A percentile compares a stretch with the other conserved stretches of the same genome.
Evolutionary conservation across 2,888 invertebrate genomes (phyloP).

Genomic region (Hermaeophaga mercurialis): DNA sequence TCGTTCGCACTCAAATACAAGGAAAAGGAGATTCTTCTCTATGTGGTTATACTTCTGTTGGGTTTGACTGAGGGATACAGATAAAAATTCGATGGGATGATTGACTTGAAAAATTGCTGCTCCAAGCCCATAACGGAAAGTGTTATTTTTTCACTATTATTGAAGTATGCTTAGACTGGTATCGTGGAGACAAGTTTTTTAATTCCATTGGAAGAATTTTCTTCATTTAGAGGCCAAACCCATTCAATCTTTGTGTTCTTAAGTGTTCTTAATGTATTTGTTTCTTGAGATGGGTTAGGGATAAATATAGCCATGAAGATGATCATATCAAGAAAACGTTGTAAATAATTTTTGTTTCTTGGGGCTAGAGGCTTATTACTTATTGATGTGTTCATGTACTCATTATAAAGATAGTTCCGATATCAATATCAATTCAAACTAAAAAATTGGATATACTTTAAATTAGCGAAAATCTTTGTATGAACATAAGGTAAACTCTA

Average conservation of each 20-base stretch:
- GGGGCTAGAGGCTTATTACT: too few species aligned
- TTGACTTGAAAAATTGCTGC: constrained; percentile 22
- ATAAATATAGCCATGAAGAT: constrained; percentile 26
- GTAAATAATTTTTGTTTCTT: constrained; percentile 23
- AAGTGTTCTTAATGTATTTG: constrained; percentile 15
- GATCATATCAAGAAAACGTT: constrained; percentile 28
- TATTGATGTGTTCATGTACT: too few species aligned
- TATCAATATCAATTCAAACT: too few species aligned
- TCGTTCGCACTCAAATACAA: constrained; percentile 36
- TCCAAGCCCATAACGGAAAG: constrained; percentile 28
- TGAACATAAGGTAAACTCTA: too few species aligned
- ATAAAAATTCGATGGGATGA: constrained; percentile 27
- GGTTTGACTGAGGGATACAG: constrained; percentile 26
- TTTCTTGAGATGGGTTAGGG: constrained; percentile 23
- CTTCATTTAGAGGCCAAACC: constrained; percentile 24
- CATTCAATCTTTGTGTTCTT: constrained; percentile 22
- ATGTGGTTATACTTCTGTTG: constrained; percentile 17
- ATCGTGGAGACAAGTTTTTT: neutral
- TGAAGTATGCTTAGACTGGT: constrained; percentile 1
- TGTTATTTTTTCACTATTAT: constrained; percentile 15
- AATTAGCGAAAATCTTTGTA: too few species aligned
- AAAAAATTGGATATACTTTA: too few species aligned
- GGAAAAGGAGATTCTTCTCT: constrained; percentile 41
- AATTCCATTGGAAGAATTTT: constrained; percentile 18
- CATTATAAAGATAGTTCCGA: too few species aligned